Evolutionary conservation across 2,888 invertebrate genomes (phyloP).

Genomic region (Venusia cambrica): DNA sequence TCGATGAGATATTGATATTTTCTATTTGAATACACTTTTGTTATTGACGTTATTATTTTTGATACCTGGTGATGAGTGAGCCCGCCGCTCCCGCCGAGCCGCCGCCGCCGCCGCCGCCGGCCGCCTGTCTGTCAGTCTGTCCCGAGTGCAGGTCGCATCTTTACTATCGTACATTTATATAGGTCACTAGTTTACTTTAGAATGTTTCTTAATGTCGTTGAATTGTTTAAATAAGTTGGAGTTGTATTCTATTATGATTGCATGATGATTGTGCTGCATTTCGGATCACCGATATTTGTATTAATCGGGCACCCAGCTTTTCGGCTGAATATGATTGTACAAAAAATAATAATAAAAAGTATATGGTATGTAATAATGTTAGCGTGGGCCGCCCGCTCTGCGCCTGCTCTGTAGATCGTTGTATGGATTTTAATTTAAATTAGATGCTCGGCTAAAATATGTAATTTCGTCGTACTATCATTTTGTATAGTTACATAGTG

Average conservation of each 20-base stretch:
- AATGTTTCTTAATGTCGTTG: conserved; percentile 75
- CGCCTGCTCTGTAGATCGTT: conserved; percentile 66
- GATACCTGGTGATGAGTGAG: conserved; percentile 62
- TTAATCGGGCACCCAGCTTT: conserved; percentile 69
- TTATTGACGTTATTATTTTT: conserved; percentile 75
- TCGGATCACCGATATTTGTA: conserved; percentile 66
- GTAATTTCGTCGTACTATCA: conserved; percentile 78
- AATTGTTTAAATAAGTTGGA: conserved; percentile 78
- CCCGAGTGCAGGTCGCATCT: conserved; percentile 58
- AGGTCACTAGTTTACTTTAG: conserved; percentile 75
- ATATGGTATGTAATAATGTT: conserved; percentile 65
- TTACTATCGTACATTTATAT: conserved; percentile 59
- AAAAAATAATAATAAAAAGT: conserved; percentile 66
- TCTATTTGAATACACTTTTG: conserved; percentile 78
- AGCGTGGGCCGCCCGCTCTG: conserved; percentile 51
- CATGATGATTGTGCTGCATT: conserved; percentile 70
- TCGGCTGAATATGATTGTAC: conserved; percentile 75
- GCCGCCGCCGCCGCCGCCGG: conserved; percentile 37
- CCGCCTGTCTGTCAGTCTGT: conserved; percentile 39
- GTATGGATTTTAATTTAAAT: conserved; percentile 69
- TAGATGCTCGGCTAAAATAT: conserved; percentile 75
- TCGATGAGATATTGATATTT: conserved; percentile 75
- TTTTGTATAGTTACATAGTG: conserved; percentile 81
- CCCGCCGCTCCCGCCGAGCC: conserved; percentile 37
- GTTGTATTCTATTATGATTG: conserved; percentile 75